A percentile compares a stretch with the other conserved stretches of the same genome.
These are phyloP conservation scores for Cryptocephalus primarius DNA, from an alignment of 2,888 invertebrate species.

Conservation along the genomic window DNA sequence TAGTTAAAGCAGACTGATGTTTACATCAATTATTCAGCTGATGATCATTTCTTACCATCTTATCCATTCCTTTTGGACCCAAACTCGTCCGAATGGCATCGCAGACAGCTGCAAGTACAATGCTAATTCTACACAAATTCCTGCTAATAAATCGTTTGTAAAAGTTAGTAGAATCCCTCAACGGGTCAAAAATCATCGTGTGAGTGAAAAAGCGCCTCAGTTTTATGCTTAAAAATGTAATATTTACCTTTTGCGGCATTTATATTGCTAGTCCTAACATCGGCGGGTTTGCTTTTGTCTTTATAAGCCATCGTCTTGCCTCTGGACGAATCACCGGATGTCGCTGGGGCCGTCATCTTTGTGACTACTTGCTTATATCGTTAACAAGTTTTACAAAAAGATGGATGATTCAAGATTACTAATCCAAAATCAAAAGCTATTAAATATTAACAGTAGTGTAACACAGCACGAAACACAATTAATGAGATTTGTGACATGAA, in stretches of 20 bases:
- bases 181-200: too few relatives aligned
- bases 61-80: slow-evolving; percentile 99
- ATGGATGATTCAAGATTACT: slow-evolving; percentile 2
- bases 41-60: slow-evolving; percentile 64
- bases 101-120: slow-evolving; percentile 71
- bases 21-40: too few relatives aligned
- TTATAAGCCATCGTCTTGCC: slow-evolving; percentile 55
- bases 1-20: too few relatives aligned
- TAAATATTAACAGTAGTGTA: too few relatives aligned
- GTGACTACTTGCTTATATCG: neutral
- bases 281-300: slow-evolving; percentile 88
- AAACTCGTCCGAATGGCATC: slow-evolving; percentile 98
- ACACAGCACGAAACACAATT: too few relatives aligned
- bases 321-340: slow-evolving; percentile 37
- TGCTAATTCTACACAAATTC: too few relatives aligned
- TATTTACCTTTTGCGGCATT: slow-evolving; percentile 88
- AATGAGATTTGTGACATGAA: too few relatives aligned
- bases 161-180: neutral
- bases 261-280: slow-evolving; percentile 92
- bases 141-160: neutral
- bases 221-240: neutral
- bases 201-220: too few relatives aligned
- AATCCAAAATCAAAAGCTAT: neutral
- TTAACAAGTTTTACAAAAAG: neutral
- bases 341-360: slow-evolving; percentile 38